These are phyloP conservation scores for Philaethria dido DNA, from an alignment of 2,888 invertebrate genomes.

Conservation along the genomic window DNA sequence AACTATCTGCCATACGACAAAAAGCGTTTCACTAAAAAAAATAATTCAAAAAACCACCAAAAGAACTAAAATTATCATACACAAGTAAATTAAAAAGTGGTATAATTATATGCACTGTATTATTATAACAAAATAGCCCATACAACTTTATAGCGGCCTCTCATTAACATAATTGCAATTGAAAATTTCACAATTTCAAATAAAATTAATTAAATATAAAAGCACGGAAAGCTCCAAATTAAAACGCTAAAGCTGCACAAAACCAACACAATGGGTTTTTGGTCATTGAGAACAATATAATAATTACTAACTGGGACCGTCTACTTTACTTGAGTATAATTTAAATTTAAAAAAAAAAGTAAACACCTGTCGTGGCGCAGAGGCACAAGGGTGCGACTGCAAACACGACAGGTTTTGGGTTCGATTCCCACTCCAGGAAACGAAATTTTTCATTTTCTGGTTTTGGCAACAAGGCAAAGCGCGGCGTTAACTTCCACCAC, in stretches of 20 bases:
- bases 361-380: no score
- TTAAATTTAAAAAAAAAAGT: no score
- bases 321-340: constrained; percentile 1
- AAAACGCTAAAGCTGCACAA: constrained; percentile 18
- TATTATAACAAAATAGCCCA: constrained; percentile 19
- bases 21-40: background rate
- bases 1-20: background rate
- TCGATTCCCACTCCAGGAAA: no score
- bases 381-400: no score
- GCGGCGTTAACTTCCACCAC: no score
- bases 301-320: background rate
- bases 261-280: constrained; percentile 21
- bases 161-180: constrained; percentile 29
- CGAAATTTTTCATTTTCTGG: no score
- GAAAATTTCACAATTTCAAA: constrained; percentile 27
- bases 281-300: constrained; percentile 8
- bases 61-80: background rate
- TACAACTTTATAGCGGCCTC: constrained; percentile 19
- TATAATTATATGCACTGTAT: constrained; percentile 9
- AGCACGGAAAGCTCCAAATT: constrained; percentile 4
- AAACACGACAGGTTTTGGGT: no score
- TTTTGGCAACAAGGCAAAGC: no score
- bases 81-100: constrained; percentile 8
- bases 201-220: constrained; percentile 26
- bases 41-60: background rate